Percentiles rank a stretch among this genome's conserved stretches.
phyloP scores from a whole-genome alignment of 2,888 invertebrate genomes.

The Sinopyrophorus schimmeli region DNA sequence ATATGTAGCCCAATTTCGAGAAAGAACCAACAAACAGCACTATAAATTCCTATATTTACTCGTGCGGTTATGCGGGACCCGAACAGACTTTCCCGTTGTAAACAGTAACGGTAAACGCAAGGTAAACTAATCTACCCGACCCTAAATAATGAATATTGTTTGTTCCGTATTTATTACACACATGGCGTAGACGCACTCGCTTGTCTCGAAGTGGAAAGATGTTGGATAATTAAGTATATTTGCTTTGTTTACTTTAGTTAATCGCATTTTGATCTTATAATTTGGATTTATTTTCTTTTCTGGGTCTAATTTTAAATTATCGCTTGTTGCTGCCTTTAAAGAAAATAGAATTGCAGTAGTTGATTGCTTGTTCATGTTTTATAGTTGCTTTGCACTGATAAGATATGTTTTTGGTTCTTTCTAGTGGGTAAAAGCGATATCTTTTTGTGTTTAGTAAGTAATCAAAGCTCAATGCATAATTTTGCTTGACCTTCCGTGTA shows the following conservation, averaged over 20 bases:
- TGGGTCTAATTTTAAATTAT: too few species aligned
- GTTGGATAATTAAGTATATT: conserved; percentile 29
- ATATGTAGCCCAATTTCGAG: conserved; percentile 27
- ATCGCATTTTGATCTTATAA: neutral
- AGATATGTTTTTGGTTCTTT: too few species aligned
- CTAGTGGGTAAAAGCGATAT: too few species aligned
- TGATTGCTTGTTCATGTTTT: too few species aligned
- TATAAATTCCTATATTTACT: conserved; percentile 51
- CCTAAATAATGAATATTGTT: conserved; percentile 53
- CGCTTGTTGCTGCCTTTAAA: too few species aligned
- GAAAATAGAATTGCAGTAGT: too few species aligned
- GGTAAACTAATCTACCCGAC: conserved; percentile 49
- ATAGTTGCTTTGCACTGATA: too few species aligned
- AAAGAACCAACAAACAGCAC: conserved; percentile 34
- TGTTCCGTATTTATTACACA: conserved; percentile 49
- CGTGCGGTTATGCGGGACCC: conserved; percentile 35
- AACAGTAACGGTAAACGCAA: conserved; percentile 36
- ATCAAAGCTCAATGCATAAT: too few species aligned
- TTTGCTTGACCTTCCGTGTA: too few species aligned
- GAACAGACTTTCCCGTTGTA: conserved; percentile 33
- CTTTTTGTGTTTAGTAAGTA: too few species aligned
- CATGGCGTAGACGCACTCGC: conserved; percentile 25
- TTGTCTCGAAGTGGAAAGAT: conserved; percentile 20
- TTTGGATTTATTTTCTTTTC: neutral
- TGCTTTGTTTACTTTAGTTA: conserved; percentile 7